phyloP scores from a whole-genome alignment of 2,888 invertebrate species.

The Gastrophysa polygoni region DNA sequence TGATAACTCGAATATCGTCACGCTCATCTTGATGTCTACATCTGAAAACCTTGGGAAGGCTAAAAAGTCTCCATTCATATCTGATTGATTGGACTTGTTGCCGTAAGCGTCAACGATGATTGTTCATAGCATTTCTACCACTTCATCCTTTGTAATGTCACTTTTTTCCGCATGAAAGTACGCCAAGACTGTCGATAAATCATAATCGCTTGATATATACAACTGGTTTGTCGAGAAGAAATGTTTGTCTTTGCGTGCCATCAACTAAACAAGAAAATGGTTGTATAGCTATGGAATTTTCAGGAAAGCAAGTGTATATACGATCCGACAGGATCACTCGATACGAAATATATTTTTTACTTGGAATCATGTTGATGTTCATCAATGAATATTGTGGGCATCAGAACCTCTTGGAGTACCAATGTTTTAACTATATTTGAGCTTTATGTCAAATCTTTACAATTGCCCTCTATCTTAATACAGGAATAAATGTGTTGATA shows the following conservation, averaged over 20 bases:
- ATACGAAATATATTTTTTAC: no score
- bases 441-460: no score
- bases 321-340: no score
- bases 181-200: constrained; percentile 9
- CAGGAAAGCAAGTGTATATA: no score
- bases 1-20: constrained; percentile 47
- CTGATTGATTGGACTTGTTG: constrained; percentile 47
- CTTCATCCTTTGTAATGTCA: constrained; percentile 28
- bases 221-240: constrained; percentile 15
- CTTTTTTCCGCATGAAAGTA: constrained; percentile 25
- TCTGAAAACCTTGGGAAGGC: constrained; percentile 28
- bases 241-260: constrained; percentile 10
- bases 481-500: no score
- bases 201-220: constrained; percentile 23
- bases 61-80: constrained; percentile 39
- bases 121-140: constrained; percentile 43
- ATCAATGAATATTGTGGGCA: no score
- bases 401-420: no score
- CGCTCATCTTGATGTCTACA: constrained; percentile 41
- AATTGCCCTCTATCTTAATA: no score
- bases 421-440: no score
- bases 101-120: constrained; percentile 39
- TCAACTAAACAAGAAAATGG: not conserved
- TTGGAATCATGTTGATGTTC: no score
- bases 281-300: no score